Base-by-base conservation (phyloP, 1,140 invertebrate species). In the Ceratosolen fusciceps region DNA sequence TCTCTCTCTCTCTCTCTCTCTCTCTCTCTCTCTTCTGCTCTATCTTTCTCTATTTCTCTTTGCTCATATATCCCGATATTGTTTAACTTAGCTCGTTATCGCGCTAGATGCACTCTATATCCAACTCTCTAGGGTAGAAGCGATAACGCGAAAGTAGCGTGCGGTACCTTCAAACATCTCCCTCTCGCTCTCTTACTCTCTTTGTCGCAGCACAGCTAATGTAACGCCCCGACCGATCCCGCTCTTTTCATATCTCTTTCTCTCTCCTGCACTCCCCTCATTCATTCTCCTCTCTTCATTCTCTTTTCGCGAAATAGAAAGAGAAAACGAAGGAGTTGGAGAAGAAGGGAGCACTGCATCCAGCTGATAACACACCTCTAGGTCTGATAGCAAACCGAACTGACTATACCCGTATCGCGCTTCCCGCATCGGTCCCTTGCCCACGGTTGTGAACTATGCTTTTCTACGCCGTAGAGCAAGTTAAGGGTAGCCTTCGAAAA, bases 21-120 rank as follows among this genome's bases (percentile, higher is more conserved):
- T 37, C 31, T 37, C 31, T 65, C 31, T n/a, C 34, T 75, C 62
- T 54, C 43, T 62, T 31, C 12, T 34, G 68, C 62, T 60, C 76
- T 47, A 54, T 62, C 65, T 29, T 52, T 21, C 34, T 60, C 34
- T 52, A 21, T 39, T 34, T 34, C 29, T n/a, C 54, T 31, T 65
- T 49, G 26, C 67, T 71, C 65, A 72, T 71, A 75, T 37, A 88
- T 86, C 88, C 88, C 87, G 86, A 90, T 89, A 90, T 90, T 90
- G 88, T 90, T 90, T 88, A 90, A 90, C 85, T 89, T 90, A 86
- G 85, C 85, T 87, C 87, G 88, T 90, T 90, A 90, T 90, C 89
- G 86, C 86, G 79, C 85, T 80, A 86, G 88, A 90, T 89, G 87
- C 89, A 89, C 88, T 90, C 88, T 89, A 88, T 90, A 89, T 85